Base-by-base conservation (phyloP, 2,113 vertebrate genomes). In the Sylvilagus bachmani region DNA sequence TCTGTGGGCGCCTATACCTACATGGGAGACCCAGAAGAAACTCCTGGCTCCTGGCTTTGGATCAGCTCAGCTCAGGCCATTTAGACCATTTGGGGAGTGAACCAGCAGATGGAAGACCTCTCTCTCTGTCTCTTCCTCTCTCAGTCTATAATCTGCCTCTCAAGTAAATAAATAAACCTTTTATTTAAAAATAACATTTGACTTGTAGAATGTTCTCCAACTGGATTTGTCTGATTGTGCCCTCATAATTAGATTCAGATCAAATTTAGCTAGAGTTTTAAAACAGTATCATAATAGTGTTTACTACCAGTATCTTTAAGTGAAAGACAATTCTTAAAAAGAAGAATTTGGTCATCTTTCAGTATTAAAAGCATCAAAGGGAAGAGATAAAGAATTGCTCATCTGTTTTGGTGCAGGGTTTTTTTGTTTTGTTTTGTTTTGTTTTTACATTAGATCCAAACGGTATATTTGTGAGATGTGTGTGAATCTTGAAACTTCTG, bases 401-500 rank as follows among this genome's bases (percentile, higher is more conserved):
- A 36, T 85, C 74, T 62, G 49, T 86, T 91, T 87, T 75, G 17
- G 33, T 49, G 33, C 29, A 61, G 85, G 78, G 90, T 80, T 44
- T 44, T 44, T 44, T 6, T 38, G 38, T 38, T 38, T 38, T 4
- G 4, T 17, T 58, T 58, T 58, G 16, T 58, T 55, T 55, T 55
- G 16, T 67, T 79, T 89, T 88, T n/a, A 83, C 75, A 87, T 95
- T 62, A 61, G 62, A 27, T 90, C 91, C 66, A 31, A 38, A 75
- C 31, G 67, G 51, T 36, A 0, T 82, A 90, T 74, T 84, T 82
- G 81, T 75, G 55, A 84, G 77, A 73, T 91, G n/a, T 88, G 44
- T 66, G 29, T 81, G 83, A 97, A 78, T 86, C 53, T 79, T 86
- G 61, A 96, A 81, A 90, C 95, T 89, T 96, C 90, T 53, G 17